Evolutionary conservation across 2,113 vertebrate species (phyloP).

Genomic region (Oxyura jamaicensis): DNA sequence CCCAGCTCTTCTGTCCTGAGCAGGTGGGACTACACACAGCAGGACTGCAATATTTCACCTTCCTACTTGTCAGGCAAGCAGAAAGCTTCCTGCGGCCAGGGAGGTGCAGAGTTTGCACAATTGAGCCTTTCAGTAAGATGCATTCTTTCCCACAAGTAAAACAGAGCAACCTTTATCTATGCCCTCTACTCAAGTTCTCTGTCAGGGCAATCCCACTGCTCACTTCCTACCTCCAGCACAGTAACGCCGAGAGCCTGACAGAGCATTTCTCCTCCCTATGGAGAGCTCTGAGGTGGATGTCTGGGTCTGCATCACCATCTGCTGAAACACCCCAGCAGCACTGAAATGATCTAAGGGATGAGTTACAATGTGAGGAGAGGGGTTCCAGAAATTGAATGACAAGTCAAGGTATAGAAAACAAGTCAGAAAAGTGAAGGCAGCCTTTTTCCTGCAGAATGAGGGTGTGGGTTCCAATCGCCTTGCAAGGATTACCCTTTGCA

Average conservation of each 20-base stretch:
- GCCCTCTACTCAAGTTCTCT: not conserved
- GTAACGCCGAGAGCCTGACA: not conserved
- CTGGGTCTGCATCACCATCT: not conserved
- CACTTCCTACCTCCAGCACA: not conserved
- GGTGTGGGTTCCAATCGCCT: not conserved
- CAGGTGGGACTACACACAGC: not conserved
- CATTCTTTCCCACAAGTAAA: not conserved
- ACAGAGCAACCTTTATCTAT: not conserved
- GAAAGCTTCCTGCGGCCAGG: not conserved
- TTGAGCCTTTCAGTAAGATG: not conserved
- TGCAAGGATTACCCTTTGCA: not conserved
- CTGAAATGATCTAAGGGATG: not conserved
- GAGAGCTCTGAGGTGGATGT: not conserved
- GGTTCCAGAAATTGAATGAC: not conserved
- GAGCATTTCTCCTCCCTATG: rapidly evolving
- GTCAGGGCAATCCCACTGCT: not conserved
- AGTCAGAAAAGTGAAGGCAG: not conserved
- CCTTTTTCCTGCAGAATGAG: not conserved
- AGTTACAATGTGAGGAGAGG: not conserved
- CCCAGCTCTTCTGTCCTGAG: not conserved
- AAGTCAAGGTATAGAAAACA: not conserved
- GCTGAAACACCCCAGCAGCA: not conserved
- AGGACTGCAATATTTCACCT: not conserved
- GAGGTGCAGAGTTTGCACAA: not conserved
- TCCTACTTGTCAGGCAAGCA: not conserved